A percentile compares a stretch with the other conserved stretches of the same genome.
phyloP scores from a whole-genome alignment of 2,113 vertebrate genomes.

The Zosterops pallidus region DNA sequence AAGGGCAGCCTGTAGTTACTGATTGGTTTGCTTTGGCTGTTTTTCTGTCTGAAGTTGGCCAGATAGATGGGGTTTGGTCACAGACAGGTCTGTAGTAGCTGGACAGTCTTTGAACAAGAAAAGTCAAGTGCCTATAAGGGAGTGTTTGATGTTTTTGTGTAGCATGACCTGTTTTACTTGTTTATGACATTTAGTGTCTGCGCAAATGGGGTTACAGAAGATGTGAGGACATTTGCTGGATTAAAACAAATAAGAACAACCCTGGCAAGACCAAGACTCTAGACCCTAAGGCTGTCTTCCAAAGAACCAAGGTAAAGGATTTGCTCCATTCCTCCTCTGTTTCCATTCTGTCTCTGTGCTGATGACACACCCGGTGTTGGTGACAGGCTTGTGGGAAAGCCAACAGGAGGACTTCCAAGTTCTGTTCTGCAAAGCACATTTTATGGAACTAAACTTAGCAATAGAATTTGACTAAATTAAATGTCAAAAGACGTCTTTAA shows the following conservation, averaged over 20 bases:
- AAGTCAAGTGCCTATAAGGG: background rate
- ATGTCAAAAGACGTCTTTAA: background rate
- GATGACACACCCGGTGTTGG: background rate
- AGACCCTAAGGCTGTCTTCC: slow-evolving; percentile 97
- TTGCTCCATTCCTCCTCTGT: background rate
- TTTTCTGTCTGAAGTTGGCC: background rate
- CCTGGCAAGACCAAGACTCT: slow-evolving; percentile 96
- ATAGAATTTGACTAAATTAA: background rate
- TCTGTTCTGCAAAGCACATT: background rate
- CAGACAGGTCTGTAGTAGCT: background rate
- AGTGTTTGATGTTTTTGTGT: background rate
- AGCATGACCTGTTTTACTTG: background rate
- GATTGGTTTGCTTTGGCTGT: background rate
- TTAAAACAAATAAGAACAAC: slow-evolving; percentile 99
- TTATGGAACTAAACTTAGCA: background rate
- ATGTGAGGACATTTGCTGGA: slow-evolving; percentile 99
- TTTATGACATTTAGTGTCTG: slow-evolving; percentile 74
- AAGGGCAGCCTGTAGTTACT: background rate
- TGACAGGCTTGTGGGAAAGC: background rate
- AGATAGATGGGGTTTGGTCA: background rate
- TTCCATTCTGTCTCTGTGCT: background rate
- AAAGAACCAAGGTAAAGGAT: slow-evolving; percentile 90
- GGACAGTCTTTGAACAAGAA: background rate
- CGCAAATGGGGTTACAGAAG: slow-evolving; percentile 98
- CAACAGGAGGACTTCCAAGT: background rate